Percentiles rank a stretch among this genome's conserved stretches.
These are phyloP conservation scores for Brevipalpus yothersi DNA, from an alignment of 1,140 invertebrate genomes.

Conservation along the genomic window DNA sequence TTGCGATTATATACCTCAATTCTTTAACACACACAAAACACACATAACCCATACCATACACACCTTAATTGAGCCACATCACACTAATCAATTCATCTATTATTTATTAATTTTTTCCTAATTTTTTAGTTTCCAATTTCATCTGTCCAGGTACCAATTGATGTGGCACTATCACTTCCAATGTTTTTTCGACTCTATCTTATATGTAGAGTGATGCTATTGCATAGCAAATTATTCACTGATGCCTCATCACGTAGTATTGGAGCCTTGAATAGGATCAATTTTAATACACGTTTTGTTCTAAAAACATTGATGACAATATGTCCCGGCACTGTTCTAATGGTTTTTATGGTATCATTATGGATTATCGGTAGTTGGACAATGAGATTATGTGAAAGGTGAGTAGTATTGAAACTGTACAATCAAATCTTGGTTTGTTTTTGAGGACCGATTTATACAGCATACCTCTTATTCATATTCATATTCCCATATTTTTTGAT, in stretches of 20 bases:
- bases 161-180: constrained; percentile 84
- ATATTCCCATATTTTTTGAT: too few relatives aligned
- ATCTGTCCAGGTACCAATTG: constrained; percentile 47
- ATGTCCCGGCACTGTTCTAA: constrained; percentile 87
- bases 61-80: background rate
- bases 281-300: constrained; percentile 97
- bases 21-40: too few relatives aligned
- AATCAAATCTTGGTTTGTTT: too few relatives aligned
- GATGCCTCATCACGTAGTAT: constrained; percentile 59
- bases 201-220: constrained; percentile 94
- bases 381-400: constrained; percentile 94
- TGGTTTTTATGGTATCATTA: constrained; percentile 93
- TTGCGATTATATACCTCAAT: background rate
- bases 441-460: too few relatives aligned
- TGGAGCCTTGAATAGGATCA: constrained; percentile 94
- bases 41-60: too few relatives aligned
- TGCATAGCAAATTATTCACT: constrained; percentile 96
- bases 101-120: background rate
- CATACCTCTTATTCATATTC: too few relatives aligned
- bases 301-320: constrained; percentile 81
- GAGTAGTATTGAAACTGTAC: too few relatives aligned
- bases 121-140: constrained; percentile 11
- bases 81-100: background rate
- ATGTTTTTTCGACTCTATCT: constrained; percentile 98
- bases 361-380: constrained; percentile 99